Evolutionary conservation across 2,113 vertebrate species (phyloP), one percentile per base, ranked within the genome.

Genomic region (Microcebus murinus): DNA sequence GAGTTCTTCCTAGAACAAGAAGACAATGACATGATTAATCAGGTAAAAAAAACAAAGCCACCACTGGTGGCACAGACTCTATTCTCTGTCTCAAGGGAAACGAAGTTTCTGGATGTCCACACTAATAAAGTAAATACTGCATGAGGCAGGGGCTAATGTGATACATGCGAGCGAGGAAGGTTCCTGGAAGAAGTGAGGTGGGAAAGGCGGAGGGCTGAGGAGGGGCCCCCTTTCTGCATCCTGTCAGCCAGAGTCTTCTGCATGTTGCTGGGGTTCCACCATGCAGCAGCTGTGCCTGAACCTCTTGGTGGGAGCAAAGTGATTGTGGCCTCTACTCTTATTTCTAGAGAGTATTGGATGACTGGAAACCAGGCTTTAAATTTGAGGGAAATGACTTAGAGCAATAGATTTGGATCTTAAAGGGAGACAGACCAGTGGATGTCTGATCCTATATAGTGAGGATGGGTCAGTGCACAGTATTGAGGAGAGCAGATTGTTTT

Each of bases 191-290:
- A 63, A 68, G 52, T 8, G 15, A 79, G 45, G 23, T 36, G 67
- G 34, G 67, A 20, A 61, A 25, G 23, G 59, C 8, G 9, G 21
- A 11, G 59, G 59, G 34, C 34, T 18, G 18, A 36, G 34, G 52
- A 31, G 13, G 27, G 67, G 23, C 48, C 8, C 0, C 31, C 29
- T 73, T 63, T 74, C 36, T 73, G 57, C 65, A 1, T 29, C 6
- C 4, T 50, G 27, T 73, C 84, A 31, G 31, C 31, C 67, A 65
- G 48, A 48, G 21, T 63, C 27, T 18, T 29, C n/a, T 65, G 15
- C 67, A 0, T 29, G 3, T 36, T 9, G 8, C 11, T 17, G 68
- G n/a, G 39, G 17, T 12, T 31, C 18, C 9, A n/a, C 17, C 1
- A 21, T 13, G 23, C 36, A 65, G 4, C 15, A 39, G 9, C 39